phyloP scores from a whole-genome alignment of 2,113 vertebrate species.

The Pampusana beccarii region DNA sequence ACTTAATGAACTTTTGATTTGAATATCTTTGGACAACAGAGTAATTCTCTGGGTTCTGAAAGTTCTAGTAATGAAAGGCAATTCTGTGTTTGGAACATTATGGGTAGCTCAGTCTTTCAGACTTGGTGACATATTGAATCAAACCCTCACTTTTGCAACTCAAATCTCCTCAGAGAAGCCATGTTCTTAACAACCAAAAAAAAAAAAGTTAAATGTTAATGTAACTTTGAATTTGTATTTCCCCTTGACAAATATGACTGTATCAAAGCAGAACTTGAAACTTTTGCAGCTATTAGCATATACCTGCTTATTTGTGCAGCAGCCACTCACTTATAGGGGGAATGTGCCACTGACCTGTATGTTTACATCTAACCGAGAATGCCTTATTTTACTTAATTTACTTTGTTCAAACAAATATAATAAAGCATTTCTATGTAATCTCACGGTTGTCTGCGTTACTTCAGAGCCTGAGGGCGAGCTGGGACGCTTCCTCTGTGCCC shows the following conservation, averaged over 20 bases:
- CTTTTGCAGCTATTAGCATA: accelerated
- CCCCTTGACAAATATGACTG: background rate
- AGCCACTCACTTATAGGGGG: background rate
- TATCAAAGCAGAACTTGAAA: background rate
- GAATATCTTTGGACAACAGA: background rate
- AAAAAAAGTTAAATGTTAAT: background rate
- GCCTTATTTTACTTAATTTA: constrained; percentile 35
- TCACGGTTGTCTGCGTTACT: background rate
- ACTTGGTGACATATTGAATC: background rate
- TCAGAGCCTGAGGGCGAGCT: background rate
- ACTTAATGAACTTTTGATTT: background rate
- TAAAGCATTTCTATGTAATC: constrained; percentile 25
- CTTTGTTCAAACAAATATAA: background rate
- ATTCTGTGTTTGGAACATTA: background rate
- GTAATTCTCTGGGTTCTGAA: background rate
- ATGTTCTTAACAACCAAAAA: background rate
- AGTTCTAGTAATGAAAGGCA: background rate
- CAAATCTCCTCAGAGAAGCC: background rate
- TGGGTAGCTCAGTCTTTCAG: background rate
- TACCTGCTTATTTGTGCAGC: background rate
- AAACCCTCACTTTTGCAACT: background rate
- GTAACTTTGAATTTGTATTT: background rate
- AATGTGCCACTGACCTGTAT: background rate
- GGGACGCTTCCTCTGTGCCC: accelerated
- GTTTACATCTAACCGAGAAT: background rate